Conservation (phyloP, 53 echinoderm and acorn worm species). For the Luidia sarsii region DNA sequence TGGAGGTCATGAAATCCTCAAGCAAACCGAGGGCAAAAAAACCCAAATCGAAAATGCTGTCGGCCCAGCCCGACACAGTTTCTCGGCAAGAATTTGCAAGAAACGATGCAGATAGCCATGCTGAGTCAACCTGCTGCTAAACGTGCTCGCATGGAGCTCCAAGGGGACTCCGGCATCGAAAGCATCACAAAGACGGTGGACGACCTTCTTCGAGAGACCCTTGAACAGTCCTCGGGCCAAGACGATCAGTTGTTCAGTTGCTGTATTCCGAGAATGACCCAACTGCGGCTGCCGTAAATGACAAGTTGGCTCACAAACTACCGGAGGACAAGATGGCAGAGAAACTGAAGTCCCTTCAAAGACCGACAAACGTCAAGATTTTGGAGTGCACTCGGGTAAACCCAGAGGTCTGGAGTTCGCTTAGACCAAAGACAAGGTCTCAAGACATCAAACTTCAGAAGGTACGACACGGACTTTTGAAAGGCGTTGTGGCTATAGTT, state of each 20-base stretch:
- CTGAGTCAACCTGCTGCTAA: too few species aligned
- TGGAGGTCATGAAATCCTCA: too few species aligned
- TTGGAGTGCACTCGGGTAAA: constrained; percentile 5
- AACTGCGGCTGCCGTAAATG: not conserved
- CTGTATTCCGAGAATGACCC: not conserved
- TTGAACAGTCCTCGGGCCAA: too few species aligned
- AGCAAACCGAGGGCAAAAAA: too few species aligned
- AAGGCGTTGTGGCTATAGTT: not conserved
- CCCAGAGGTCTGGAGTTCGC: not conserved
- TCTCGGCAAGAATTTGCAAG: not conserved
- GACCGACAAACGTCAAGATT: not conserved
- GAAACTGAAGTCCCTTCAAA: not conserved
- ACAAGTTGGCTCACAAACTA: not conserved
- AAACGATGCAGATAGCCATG: too few species aligned
- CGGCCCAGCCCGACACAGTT: not conserved
- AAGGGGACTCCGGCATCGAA: not conserved
- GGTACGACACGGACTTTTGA: not conserved
- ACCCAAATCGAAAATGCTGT: too few species aligned
- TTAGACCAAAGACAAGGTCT: not conserved
- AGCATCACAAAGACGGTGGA: not conserved
- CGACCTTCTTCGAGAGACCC: not conserved
- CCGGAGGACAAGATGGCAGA: not conserved
- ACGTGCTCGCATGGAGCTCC: not conserved
- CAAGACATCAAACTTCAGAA: not conserved
- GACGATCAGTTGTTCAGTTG: not conserved